Percentiles rank a stretch among this genome's conserved stretches.
These are phyloP conservation scores for Ischnus inquisitorius DNA, from an alignment of 2,888 invertebrate species.

Conservation along the genomic window DNA sequence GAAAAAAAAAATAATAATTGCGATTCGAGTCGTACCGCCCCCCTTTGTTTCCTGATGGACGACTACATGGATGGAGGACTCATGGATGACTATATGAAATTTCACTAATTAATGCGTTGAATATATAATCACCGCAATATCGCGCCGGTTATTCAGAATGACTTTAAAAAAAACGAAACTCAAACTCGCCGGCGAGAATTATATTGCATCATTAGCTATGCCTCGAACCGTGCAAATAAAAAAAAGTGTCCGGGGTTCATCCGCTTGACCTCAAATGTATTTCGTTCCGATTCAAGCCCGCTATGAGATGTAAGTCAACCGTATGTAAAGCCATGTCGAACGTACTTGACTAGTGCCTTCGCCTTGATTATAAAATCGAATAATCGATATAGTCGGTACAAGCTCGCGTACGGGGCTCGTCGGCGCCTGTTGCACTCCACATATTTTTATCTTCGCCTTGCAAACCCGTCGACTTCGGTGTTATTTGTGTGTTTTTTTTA, in stretches of 20 bases:
- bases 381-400: conserved; percentile 17
- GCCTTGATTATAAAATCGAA: conserved; percentile 33
- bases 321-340: neutral
- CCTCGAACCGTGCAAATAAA: neutral
- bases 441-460: conserved; percentile 3
- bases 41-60: too few species aligned
- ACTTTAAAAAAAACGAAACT: too few species aligned
- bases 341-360: conserved; percentile 32
- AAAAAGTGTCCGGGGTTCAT: conserved; percentile 26
- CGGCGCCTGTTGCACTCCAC: conserved; percentile 8
- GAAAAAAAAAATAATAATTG: too few species aligned
- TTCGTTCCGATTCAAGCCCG: neutral
- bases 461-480: neutral
- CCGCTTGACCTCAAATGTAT: conserved; percentile 27
- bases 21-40: too few species aligned
- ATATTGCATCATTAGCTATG: too few species aligned
- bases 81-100: too few species aligned
- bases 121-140: too few species aligned
- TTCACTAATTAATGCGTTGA: too few species aligned
- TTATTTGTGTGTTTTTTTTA: neutral
- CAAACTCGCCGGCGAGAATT: too few species aligned
- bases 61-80: too few species aligned
- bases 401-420: neutral
- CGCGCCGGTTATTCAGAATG: too few species aligned
- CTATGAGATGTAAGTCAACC: neutral